Evolutionary conservation across 2,888 invertebrate genomes (phyloP), one percentile per base, ranked within the genome.

Genomic region (Harpalus rufipes): DNA sequence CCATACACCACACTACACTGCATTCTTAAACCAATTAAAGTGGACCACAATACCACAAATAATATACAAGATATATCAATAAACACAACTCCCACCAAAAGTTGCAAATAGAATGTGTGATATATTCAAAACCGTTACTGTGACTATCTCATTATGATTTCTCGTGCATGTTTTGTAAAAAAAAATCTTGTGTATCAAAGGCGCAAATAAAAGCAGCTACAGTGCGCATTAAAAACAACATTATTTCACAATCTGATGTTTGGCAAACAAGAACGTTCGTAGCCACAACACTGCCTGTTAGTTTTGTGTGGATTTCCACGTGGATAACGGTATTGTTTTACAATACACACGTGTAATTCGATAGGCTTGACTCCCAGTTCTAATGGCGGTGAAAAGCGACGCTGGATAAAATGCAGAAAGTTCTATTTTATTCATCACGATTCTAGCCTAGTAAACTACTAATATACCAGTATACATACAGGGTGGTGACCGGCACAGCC

Each of bases 361-460:
- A 51, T 51, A 51, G 44, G 44, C 44, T 51, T 51, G 44, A 51
- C 44, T 7, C 44, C 10, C 10, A 8, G 44, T 51, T 32, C 10
- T 51, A 51, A 51, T 51, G 44, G 44, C 44, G 44, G 8, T 12
- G 44, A 12, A 51, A 51, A 51, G 44, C 44, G 10, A 51, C 6
- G 44, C 44, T 32, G 44, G 44, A 51, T 51, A 51, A 51, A 51
- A 51, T 12, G 44, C 44, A 51, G 44, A 51, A 51, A 51, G 44
- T 12, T 4, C 44, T 10, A 32, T 51, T 51, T 8, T 51, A 51
- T 51, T 51, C 12, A 32, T 32, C 1, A 32, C 1, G 32, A 32
- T 32, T 32, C 5, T 6, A 32, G 5, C 6, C 3, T 5, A 25
- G 25, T 32, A 32, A 32, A 25, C 1, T 25, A 25, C 25, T 25